A percentile compares a stretch with the other conserved stretches of the same genome.
phyloP scores from a whole-genome alignment of 2,888 invertebrate species.

The Pegoplata infirma region DNA sequence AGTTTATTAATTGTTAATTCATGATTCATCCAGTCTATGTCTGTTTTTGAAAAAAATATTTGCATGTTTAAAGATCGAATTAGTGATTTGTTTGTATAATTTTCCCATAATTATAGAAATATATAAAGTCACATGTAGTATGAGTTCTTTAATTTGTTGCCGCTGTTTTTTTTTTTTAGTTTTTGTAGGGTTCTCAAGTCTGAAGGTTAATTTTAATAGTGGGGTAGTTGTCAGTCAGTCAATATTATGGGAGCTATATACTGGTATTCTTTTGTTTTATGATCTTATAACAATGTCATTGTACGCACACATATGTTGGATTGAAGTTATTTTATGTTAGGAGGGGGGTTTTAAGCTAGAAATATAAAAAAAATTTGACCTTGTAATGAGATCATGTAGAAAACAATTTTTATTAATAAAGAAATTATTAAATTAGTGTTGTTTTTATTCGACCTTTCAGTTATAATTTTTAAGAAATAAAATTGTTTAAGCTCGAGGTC shows the following conservation, averaged over 20 bases:
- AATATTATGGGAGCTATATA: background rate
- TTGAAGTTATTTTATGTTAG: conserved; percentile 3
- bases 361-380: background rate
- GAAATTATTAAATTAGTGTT: no score
- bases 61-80: conserved; percentile 50
- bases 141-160: conserved; percentile 33
- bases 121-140: conserved; percentile 48
- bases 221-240: conserved; percentile 10
- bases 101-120: conserved; percentile 49
- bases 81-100: conserved; percentile 7
- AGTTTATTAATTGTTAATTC: conserved; percentile 1
- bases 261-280: background rate
- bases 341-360: background rate
- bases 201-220: conserved; percentile 50
- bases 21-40: conserved; percentile 33
- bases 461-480: no score
- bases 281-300: conserved; percentile 11
- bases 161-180: background rate
- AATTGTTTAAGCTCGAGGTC: no score
- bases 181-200: conserved; percentile 37
- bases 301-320: background rate
- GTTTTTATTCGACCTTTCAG: no score
- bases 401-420: no score
- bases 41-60: background rate
- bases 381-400: background rate